These are phyloP conservation scores for Lysandra coridon DNA, from an alignment of 2,888 invertebrate species.

Conservation along the genomic window DNA sequence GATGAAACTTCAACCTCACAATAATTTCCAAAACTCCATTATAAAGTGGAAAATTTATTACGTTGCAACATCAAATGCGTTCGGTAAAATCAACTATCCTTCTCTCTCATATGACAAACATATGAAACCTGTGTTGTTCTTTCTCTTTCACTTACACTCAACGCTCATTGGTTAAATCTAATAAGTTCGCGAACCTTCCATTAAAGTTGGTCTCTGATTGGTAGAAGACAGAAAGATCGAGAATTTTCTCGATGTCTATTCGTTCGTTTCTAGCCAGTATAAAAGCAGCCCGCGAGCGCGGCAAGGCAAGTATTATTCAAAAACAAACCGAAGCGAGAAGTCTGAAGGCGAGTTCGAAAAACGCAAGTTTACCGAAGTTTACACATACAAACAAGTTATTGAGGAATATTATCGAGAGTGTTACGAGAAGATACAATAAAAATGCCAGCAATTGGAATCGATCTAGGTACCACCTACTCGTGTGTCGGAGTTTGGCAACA, in stretches of 20 bases:
- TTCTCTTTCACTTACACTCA: slow-evolving; percentile 22
- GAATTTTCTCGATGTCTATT: slow-evolving; percentile 5
- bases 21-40: neutral
- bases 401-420: slow-evolving; percentile 33
- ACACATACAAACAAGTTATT: slow-evolving; percentile 29
- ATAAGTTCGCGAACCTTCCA: slow-evolving; percentile 41
- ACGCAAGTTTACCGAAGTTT: slow-evolving; percentile 35
- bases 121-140: slow-evolving; percentile 32
- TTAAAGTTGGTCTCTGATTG: slow-evolving; percentile 6
- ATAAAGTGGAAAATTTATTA: neutral
- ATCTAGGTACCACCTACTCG: slow-evolving; percentile 94
- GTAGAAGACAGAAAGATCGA: neutral
- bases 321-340: slow-evolving; percentile 29
- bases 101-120: slow-evolving; percentile 33
- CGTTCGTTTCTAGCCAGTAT: slow-evolving; percentile 12
- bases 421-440: slow-evolving; percentile 40
- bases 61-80: neutral
- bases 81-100: slow-evolving; percentile 13
- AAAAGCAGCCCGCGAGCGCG: slow-evolving; percentile 21
- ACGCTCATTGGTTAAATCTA: slow-evolving; percentile 48
- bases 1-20: too few species aligned
- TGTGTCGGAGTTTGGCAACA: slow-evolving; percentile 93
- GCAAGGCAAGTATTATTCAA: neutral
- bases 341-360: slow-evolving; percentile 5
- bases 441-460: slow-evolving; percentile 73